A percentile compares a stretch with the other conserved stretches of the same genome.
Conservation (phyloP, 2,888 invertebrate genomes). For the Nesidiocoris tenuis region DNA sequence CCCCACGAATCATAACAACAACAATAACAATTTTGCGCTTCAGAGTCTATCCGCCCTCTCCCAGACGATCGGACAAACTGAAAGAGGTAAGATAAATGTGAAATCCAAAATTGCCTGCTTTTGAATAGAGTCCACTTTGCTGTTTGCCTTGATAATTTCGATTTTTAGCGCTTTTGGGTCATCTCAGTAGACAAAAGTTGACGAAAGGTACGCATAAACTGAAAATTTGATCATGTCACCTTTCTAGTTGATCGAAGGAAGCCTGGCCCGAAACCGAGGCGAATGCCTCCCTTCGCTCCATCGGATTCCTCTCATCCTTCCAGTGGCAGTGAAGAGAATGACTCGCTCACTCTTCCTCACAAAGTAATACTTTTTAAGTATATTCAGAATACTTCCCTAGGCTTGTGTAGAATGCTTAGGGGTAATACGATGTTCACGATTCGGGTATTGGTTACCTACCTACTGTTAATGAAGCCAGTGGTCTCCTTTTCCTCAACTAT, state of each 20-base stretch:
- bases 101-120: not conserved
- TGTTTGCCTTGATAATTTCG: no score
- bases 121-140: not conserved
- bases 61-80: conserved; percentile 53
- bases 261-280: conserved; percentile 69
- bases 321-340: conserved; percentile 54
- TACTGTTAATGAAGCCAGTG: no score
- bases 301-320: conserved; percentile 63
- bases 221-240: no score
- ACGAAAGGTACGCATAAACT: no score
- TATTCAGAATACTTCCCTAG: no score
- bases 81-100: conserved; percentile 59
- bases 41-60: conserved; percentile 50
- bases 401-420: no score
- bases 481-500: no score
- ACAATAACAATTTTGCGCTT: conserved; percentile 49
- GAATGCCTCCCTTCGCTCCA: conserved; percentile 58
- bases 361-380: conserved; percentile 46
- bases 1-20: conserved; percentile 43
- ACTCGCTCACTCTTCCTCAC: conserved; percentile 45
- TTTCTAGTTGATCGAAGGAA: conserved; percentile 66
- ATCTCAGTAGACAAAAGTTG: no score
- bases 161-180: no score
- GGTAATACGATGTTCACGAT: no score
- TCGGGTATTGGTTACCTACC: no score